Evolutionary conservation across 2,113 vertebrate species (phyloP), one percentile per base, ranked within the genome.

Genomic region (Gorsachius goisagi): DNA sequence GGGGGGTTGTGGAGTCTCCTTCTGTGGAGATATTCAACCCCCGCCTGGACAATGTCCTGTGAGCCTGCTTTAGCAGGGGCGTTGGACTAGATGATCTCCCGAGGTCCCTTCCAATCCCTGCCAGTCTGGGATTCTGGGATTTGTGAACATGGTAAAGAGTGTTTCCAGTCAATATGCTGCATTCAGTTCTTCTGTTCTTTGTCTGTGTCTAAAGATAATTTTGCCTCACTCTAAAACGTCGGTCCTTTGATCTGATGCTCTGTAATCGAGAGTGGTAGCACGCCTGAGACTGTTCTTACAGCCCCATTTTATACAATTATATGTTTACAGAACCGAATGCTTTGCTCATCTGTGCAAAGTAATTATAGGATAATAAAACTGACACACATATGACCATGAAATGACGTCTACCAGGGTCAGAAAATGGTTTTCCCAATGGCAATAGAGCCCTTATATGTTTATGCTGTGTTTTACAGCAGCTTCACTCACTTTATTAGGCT

Each of bases 131-230:
- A 44, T 44, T 44, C 41, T 44, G 41, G 5, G 41, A 41, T 44
- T 26, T 12, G 5, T 24, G 76, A 66, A 72, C 35, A 50, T 15
- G 17, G 32, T 35, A 19, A 33, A 49, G 30, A 47, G 32, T 0
- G 5, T 32, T 41, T 52, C 49, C 7, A 8, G 6, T 39, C 3
- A 4, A 1, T 5, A 2, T 0, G 9, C n/a, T 53, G 45, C 59
- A 2, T 15, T 52, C 3, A 0, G 12, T 13, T 75, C 32, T 69
- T 21, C 28, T 45, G 6, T 30, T 82, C 49, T 30, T 33, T 2
- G 0, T 30, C 15, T 73, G 14, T 6, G 30, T 33, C 23, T 32
- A 4, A 53, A 71, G 69, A 19, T 12, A 8, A 59, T 37, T 89
- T 33, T 15, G 3, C 16, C 56, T 44, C 24, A 1, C 47, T 35